Evolutionary conservation across 2,797 vertebrate genomes (phyloP), one percentile per base, ranked within the genome.

Genomic region (Todus mexicanus): DNA sequence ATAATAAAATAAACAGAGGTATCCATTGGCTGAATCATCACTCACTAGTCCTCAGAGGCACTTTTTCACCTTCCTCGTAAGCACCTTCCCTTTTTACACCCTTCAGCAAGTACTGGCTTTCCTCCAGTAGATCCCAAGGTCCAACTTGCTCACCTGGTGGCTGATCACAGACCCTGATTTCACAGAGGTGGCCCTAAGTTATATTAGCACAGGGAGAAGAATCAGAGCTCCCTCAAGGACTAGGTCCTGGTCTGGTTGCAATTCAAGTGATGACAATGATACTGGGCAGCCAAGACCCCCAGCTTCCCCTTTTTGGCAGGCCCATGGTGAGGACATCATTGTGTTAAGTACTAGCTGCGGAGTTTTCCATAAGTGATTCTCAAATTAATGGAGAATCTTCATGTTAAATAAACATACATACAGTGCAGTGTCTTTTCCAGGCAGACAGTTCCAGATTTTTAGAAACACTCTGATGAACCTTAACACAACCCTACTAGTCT

Each of bases 311-410:
- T 61, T 48, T 3, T n/a, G 47, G 42, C 37, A 76, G 29, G 35
- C 15, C 37, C 31, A 13, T 0, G 0, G 12, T 8, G 1, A 0
- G 12, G 56, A 16, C 25, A 74, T 7, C 12, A 3, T 9, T n/a
- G 26, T 15, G 10, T 15, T 50, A 37, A n/a, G 9, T 40, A 25
- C 11, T 63, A 37, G 69, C 16, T 47, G 7, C 2, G 4, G 23
- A 9, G 2, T 11, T 82, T 84, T 27, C 51, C 21, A 1, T 31
- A 56, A 75, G 14, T 1, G 5, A 71, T 21, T 64, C 45, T 33
- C 71, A 68, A 84, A 77, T 73, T 35, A 77, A 68, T 13, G n/a
- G 74, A 68, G 19, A 10, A 9, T 7, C 15, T 14, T 54, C 17
- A 10, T 4, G 19, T 37, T 68, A 37, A 80, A 80, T 43, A 76